These are phyloP conservation scores for Pristionchus mayeri DNA, from an alignment of 2,888 invertebrate species.

Conservation along the genomic window DNA sequence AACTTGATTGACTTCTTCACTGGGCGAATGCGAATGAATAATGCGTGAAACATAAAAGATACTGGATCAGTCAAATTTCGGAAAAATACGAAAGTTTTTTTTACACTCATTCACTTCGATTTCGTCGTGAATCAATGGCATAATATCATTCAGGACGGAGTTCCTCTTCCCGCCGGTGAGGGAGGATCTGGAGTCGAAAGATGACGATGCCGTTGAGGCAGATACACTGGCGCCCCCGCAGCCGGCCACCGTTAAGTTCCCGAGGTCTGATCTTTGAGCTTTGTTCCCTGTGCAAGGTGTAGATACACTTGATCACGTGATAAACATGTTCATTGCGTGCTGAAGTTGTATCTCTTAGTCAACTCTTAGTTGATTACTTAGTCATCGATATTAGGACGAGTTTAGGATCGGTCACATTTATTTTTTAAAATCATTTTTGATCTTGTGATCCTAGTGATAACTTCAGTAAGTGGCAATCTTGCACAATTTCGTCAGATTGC, in stretches of 20 bases:
- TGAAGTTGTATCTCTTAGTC: no score
- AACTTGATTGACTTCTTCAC: background rate
- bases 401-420: no score
- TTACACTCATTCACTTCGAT: no score
- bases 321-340: no score
- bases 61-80: background rate
- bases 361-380: no score
- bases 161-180: conserved; percentile 34
- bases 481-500: background rate
- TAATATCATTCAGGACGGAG: conserved; percentile 16
- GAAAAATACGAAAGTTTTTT: no score
- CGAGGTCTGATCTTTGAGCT: conserved; percentile 40
- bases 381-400: no score
- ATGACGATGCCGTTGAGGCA: background rate
- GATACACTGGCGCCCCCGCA: background rate
- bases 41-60: background rate
- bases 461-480: no score
- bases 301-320: no score
- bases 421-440: background rate
- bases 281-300: no score
- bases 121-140: no score
- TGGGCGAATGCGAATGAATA: background rate
- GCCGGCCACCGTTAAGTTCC: background rate
- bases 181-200: background rate
- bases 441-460: background rate